These are phyloP conservation scores for Scrobipalpa costella DNA, from an alignment of 2,888 invertebrate species.

Conservation along the genomic window DNA sequence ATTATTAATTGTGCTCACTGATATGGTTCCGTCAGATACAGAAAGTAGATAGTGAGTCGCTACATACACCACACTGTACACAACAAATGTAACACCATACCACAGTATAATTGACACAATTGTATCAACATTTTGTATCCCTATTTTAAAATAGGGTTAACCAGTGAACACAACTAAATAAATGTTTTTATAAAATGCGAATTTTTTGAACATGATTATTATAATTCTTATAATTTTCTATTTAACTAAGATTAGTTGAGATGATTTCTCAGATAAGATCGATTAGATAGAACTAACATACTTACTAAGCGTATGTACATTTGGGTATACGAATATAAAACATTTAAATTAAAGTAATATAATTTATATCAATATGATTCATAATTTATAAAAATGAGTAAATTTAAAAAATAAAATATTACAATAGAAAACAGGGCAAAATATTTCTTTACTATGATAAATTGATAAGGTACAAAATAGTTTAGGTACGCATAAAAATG, in stretches of 20 bases:
- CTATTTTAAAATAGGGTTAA: too few species aligned
- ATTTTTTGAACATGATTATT: not conserved
- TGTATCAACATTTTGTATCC: too few species aligned
- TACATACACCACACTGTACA: too few species aligned
- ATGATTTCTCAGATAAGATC: not conserved
- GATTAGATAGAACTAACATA: too few species aligned
- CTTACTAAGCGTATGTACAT: slow-evolving; percentile 18
- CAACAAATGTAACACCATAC: too few species aligned
- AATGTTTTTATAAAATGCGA: not conserved
- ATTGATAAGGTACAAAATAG: slow-evolving; percentile 14
- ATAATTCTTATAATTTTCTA: not conserved
- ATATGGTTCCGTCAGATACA: too few species aligned
- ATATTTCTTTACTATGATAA: slow-evolving; percentile 18
- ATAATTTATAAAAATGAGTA: slow-evolving; percentile 15
- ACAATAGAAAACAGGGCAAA: slow-evolving; percentile 18
- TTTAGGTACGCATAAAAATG: slow-evolving; percentile 1
- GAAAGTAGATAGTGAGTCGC: too few species aligned
- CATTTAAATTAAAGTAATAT: slow-evolving; percentile 13
- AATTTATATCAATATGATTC: too few species aligned
- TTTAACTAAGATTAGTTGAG: not conserved
- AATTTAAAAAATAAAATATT: slow-evolving; percentile 18
- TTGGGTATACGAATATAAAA: slow-evolving; percentile 17
- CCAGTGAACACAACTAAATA: too few species aligned
- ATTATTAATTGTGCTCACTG: too few species aligned
- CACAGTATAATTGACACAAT: too few species aligned